Conservation (phyloP, 1,140 invertebrate genomes). For the Thaumatotibia leucotreta region DNA sequence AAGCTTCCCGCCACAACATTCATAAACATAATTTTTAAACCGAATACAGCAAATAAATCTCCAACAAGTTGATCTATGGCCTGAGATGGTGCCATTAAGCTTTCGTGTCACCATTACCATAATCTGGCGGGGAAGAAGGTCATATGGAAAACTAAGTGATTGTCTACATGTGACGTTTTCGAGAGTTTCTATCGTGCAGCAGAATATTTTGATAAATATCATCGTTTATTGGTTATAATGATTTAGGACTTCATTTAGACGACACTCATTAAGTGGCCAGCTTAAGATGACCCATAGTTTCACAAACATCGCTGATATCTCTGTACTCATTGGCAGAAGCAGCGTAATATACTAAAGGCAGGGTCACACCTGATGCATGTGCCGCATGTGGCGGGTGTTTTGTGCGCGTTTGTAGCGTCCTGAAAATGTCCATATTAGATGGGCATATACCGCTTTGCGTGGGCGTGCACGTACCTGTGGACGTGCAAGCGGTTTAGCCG, state of each 20-base stretch:
- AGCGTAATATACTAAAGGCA: too few relatives aligned
- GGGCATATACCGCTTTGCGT: too few relatives aligned
- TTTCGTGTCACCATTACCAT: conserved; percentile 8
- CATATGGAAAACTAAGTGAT: not conserved
- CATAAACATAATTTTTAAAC: not conserved
- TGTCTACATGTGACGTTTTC: not conserved
- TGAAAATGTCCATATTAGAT: too few relatives aligned
- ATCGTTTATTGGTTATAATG: conserved; percentile 17
- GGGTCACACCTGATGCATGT: too few relatives aligned
- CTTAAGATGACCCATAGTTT: not conserved
- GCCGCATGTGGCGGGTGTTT: too few relatives aligned
- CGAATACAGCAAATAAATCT: conserved; percentile 2
- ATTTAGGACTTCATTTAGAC: conserved; percentile 21
- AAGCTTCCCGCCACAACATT: conserved; percentile 5
- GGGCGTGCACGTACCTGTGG: too few relatives aligned
- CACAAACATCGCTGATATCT: not conserved
- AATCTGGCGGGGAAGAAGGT: not conserved
- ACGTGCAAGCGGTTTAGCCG: too few relatives aligned
- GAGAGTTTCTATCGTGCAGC: not conserved
- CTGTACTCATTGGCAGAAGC: too few relatives aligned
- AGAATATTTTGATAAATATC: conserved; percentile 14
- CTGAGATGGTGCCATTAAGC: not conserved
- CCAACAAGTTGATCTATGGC: conserved; percentile 8
- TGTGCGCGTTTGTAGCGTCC: too few relatives aligned
- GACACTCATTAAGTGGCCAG: conserved; percentile 20